Evolutionary conservation across 2,113 vertebrate genomes (phyloP), one percentile per base, ranked within the genome.

Genomic region (Myodes glareolus): DNA sequence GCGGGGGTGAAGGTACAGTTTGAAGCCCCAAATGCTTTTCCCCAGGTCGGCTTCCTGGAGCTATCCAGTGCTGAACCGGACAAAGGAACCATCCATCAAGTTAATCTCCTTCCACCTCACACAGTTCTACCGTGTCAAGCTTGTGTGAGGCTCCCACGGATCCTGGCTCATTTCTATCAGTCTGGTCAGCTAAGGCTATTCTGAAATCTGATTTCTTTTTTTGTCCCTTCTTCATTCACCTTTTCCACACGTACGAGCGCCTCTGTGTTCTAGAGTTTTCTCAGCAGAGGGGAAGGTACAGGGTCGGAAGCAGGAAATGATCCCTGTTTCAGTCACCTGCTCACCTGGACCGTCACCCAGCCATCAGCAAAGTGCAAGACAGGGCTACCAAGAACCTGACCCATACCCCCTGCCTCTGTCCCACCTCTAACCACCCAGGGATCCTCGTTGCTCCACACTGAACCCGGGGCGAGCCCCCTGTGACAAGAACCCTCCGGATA

Each of bases 41-140:
- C 29, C 31, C 21, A 13, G 77, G 45, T 52, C 2, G 36, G 78
- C 52, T n/a, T 36, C 50, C 8, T 9, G 1, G 31, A 55, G 75
- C 63, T 75, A 27, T 58, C 55, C 73, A 12, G 0, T 12, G 77
- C 47, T 36, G 73, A 72, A 45, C 42, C 27, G 7, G 39, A 65
- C 45, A 5, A 3, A 13, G 1, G 21, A 81, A 8, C 12, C 2
- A 3, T 17, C 27, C 5, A 25, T 31, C 2, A 0, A 0, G 33
- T 42, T 31, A 25, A 42, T 52, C 23, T 19, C 33, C 27, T 3
- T 29, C 47, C 11, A 12, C 39, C 25, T 19, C 8, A 12, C 5
- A 7, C 36, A 23, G 12, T 0, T 39, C 45, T n/a, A 39, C 33
- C 8, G 70, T 85, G 68, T 65, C 21, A n/a, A 14, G 55, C 47